phyloP scores from a whole-genome alignment of 2,797 vertebrate species.

The Melanogrammus aeglefinus region DNA sequence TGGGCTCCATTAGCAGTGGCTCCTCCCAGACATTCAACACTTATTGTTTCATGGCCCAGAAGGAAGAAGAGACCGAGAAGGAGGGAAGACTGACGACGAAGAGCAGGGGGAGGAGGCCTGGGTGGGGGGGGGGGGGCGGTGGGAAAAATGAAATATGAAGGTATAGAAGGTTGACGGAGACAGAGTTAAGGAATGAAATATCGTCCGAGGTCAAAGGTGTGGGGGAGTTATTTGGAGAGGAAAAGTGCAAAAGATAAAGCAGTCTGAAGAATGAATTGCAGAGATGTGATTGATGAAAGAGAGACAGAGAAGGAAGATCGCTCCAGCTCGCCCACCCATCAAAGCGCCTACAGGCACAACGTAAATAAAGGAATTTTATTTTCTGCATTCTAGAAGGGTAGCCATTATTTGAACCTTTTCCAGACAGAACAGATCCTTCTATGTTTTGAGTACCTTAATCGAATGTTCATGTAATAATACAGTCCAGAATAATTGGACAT shows the following conservation, averaged over 20 bases:
- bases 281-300: background rate
- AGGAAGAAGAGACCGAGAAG: constrained; percentile 49
- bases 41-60: constrained; percentile 72
- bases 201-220: no score
- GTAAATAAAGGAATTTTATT: background rate
- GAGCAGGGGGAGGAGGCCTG: background rate
- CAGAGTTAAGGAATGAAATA: no score
- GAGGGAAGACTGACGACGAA: constrained; percentile 19
- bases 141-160: background rate
- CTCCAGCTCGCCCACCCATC: no score
- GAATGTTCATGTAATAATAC: no score
- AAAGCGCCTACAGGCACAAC: background rate
- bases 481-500: background rate
- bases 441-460: no score
- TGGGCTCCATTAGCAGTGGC: constrained; percentile 82
- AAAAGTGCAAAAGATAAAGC: background rate
- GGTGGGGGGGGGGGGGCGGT: background rate
- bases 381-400: background rate
- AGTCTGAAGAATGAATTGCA: background rate
- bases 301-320: background rate
- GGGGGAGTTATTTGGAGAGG: background rate
- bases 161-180: background rate
- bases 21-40: constrained; percentile 79
- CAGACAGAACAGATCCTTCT: background rate
- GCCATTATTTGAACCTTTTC: background rate